Evolutionary conservation across 2,888 invertebrate genomes (phyloP).

Genomic region (Mycogona germanica): DNA sequence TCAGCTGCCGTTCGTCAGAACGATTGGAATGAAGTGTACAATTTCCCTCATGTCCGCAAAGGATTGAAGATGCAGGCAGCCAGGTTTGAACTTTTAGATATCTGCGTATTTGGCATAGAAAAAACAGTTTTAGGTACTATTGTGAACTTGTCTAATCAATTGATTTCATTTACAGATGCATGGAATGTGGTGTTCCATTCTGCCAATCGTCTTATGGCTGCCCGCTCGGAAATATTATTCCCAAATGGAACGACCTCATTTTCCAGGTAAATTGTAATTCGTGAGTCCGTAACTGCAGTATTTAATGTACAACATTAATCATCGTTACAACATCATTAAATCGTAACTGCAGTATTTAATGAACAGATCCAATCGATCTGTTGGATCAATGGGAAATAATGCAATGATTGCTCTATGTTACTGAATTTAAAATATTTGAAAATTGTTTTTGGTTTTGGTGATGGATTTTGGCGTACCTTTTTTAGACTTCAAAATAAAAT

Average conservation of each 20-base stretch:
- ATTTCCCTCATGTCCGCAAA: conserved; percentile 61
- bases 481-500: no score
- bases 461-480: no score
- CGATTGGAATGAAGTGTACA: conserved; percentile 97
- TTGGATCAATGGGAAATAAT: no score
- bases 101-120: background rate
- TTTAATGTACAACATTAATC: no score
- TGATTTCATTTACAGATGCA: conserved; percentile 46
- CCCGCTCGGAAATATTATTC: conserved; percentile 95
- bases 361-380: no score
- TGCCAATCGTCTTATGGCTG: conserved; percentile 93
- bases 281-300: no score
- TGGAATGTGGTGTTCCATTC: conserved; percentile 99
- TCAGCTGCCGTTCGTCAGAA: conserved; percentile 68
- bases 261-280: conserved; percentile 43
- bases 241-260: conserved; percentile 98
- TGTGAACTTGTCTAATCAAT: background rate
- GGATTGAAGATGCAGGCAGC: conserved; percentile 85
- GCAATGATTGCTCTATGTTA: no score
- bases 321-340: no score
- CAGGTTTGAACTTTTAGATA: conserved; percentile 34
- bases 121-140: background rate
- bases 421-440: no score
- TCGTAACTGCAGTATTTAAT: no score
- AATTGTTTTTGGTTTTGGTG: no score